Conservation (phyloP, 2,888 invertebrate genomes). For the Anodontia alba region DNA sequence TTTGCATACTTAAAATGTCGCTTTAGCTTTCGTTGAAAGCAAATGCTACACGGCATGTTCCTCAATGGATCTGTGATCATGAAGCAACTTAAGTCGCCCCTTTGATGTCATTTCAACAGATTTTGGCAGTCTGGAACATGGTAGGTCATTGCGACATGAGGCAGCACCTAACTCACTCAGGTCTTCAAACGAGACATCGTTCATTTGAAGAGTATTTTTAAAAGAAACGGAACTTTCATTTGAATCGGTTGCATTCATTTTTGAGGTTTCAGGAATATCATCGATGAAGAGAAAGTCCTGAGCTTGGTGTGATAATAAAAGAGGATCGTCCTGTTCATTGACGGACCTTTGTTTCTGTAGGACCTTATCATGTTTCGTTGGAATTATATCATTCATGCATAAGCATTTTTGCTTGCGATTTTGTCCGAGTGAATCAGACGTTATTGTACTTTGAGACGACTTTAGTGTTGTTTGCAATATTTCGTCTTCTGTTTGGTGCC, state of each 20-base stretch:
- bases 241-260: conserved; percentile 1
- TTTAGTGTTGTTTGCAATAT: neutral
- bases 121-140: conserved; percentile 21
- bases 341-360: conserved; percentile 7
- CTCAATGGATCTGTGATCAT: conserved; percentile 44
- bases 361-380: neutral
- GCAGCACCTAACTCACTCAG: conserved; percentile 46
- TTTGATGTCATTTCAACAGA: conserved; percentile 54
- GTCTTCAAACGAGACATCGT: conserved; percentile 48
- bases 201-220: neutral
- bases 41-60: conserved; percentile 45
- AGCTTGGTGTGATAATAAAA: conserved; percentile 26
- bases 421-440: neutral
- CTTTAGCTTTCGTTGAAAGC: too few species aligned
- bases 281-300: conserved; percentile 39
- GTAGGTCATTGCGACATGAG: conserved; percentile 14
- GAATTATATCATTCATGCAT: neutral
- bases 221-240: neutral
- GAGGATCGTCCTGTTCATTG: neutral
- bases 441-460: neutral
- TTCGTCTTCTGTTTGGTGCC: neutral
- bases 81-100: conserved; percentile 23
- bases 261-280: conserved; percentile 14
- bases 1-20: too few species aligned
- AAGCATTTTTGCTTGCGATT: neutral